Base-by-base conservation (phyloP, 2,888 invertebrate species). In the Spialia ferax region DNA sequence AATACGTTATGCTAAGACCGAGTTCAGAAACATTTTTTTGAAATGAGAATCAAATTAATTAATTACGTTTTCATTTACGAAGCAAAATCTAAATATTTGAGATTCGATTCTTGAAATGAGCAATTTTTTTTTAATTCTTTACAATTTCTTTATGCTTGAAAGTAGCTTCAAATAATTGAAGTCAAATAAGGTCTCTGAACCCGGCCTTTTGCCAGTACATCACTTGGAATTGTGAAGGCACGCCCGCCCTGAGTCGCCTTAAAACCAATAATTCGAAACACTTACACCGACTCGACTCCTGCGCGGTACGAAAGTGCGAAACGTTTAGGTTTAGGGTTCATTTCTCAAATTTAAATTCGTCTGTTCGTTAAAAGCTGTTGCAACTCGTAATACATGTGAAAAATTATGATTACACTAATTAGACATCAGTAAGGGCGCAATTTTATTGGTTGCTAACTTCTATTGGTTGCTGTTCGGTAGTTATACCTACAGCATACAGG, bases 181-280 rank as follows among this genome's bases (percentile, higher is more conserved):
- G 6, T n/a, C n/a, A 23, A 52, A 52, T 23, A n/a, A 26, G 20
- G 29, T 4, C 20, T 35, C 7, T 20, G 57, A 59, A 65, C 26
- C 26, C 65, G 32, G 38, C 65, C 65, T 32, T 18, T 38, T 59
- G 23, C 22, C 10, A 15, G 57, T 65, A 59, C 65, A 52, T 65
- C 59, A 59, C 59, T 50, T 26, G 57, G 52, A 26, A 50, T 50
- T 65, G 20, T 65, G 65, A 59, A 50, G 32, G 22, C 15, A 32
- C 50, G 35, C 50, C 56, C 32, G 56, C 64, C 64, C 64, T 35
- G 64, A 23, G 59, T n/a, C 18, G 48, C 15, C 29, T 65, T 65
- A 59, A 57, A 65, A 50, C 20, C 8, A 59, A 54, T 15, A 23
- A 54, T 8, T 15, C 26, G 6, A 52, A 50, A 59, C 59, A 59